Evolutionary conservation across 2,113 vertebrate genomes (phyloP).

Genomic region (Cynopterus brachyotis): DNA sequence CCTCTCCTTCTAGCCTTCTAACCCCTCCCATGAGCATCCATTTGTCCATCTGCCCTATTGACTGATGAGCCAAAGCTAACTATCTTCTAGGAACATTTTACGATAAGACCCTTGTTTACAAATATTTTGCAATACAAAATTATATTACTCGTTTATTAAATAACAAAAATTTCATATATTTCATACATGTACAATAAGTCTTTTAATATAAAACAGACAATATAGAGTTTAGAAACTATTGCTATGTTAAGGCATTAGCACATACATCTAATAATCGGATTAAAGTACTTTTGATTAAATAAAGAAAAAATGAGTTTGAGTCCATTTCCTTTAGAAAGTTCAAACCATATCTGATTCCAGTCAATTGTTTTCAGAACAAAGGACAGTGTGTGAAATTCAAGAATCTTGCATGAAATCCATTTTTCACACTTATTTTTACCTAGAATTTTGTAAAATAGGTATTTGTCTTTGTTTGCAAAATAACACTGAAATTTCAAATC

Average conservation of each 20-base stretch:
- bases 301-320: not conserved
- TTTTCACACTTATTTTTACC: conserved; percentile 11
- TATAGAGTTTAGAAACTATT: conserved; percentile 3
- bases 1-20: not conserved
- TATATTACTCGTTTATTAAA: not conserved
- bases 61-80: not conserved
- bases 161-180: not conserved
- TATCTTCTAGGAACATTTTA: not conserved
- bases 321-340: conserved; percentile 36
- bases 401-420: not conserved
- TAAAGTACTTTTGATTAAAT: not conserved
- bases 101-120: not conserved
- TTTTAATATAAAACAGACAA: not conserved
- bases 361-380: conserved; percentile 49
- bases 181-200: not conserved
- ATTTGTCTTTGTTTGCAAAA: conserved; percentile 2
- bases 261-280: not conserved
- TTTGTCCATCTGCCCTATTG: not conserved
- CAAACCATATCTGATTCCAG: conserved; percentile 1
- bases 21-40: not conserved
- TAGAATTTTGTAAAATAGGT: not conserved
- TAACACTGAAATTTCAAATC: conserved; percentile 40
- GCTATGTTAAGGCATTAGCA: not conserved
- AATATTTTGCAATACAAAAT: conserved; percentile 11
- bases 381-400: not conserved